Evolutionary conservation across 1,140 invertebrate species (phyloP).

Genomic region (Drosophila sechellia): DNA sequence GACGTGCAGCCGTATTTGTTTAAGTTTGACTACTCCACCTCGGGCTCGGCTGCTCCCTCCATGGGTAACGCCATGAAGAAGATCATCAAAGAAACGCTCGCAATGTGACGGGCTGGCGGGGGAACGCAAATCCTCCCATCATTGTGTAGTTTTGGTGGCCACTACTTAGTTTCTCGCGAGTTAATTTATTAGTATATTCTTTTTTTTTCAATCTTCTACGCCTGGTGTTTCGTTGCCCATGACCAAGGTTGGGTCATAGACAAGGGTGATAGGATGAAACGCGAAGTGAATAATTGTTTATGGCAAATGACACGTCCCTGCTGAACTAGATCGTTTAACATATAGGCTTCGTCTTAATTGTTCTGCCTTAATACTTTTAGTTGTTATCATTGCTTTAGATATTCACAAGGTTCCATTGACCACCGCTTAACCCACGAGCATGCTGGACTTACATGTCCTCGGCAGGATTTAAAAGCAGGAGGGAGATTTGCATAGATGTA

Average conservation of each 20-base stretch:
- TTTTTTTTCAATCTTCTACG: slow-evolving; percentile 10
- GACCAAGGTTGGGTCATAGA: slow-evolving; percentile 14
- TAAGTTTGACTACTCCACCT: slow-evolving; percentile 92
- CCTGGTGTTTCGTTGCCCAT: not conserved
- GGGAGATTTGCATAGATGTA: not conserved
- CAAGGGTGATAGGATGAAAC: slow-evolving; percentile 25
- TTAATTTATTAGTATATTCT: slow-evolving; percentile 16
- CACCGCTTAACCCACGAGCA: not conserved
- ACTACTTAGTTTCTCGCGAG: slow-evolving; percentile 1
- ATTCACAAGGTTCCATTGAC: not conserved
- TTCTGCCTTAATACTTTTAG: slow-evolving; percentile 17
- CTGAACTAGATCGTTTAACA: slow-evolving; percentile 4
- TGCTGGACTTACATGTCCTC: not conserved
- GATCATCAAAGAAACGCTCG: slow-evolving; percentile 94
- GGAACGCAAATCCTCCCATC: not conserved
- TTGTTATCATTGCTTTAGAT: slow-evolving; percentile 19
- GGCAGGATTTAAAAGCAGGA: slow-evolving; percentile 3
- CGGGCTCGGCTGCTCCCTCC: slow-evolving; percentile 89
- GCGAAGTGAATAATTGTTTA: slow-evolving; percentile 28
- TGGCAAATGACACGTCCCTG: slow-evolving; percentile 17
- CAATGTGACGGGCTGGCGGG: slow-evolving; percentile 86
- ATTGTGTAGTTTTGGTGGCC: not conserved
- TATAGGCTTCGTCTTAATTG: not conserved
- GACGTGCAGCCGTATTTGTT: slow-evolving; percentile 98
- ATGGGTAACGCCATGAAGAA: slow-evolving; percentile 95